These are phyloP conservation scores for Drosophila sordidula DNA, from an alignment of 2,888 invertebrate genomes.

Conservation along the genomic window DNA sequence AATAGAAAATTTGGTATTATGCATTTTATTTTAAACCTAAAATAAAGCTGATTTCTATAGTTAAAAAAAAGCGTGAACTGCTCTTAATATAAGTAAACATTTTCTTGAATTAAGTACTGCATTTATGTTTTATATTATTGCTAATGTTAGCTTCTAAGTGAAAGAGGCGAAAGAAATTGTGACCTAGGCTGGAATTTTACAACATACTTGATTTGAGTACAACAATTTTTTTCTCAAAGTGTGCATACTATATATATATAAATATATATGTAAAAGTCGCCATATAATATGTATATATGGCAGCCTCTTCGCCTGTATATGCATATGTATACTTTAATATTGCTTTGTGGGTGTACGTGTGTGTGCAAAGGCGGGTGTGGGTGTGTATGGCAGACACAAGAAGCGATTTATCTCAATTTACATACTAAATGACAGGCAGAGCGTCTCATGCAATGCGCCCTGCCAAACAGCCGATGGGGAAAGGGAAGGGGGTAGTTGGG, in stretches of 20 bases:
- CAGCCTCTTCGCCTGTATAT: conserved; percentile 24
- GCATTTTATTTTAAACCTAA: too few relatives aligned
- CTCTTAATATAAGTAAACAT: too few relatives aligned
- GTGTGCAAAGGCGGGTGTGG: conserved; percentile 15
- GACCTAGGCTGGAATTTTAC: too few relatives aligned
- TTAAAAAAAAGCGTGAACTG: too few relatives aligned
- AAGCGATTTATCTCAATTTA: conserved; percentile 81
- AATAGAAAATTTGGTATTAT: too few relatives aligned
- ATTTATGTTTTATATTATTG: too few relatives aligned
- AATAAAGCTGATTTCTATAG: too few relatives aligned
- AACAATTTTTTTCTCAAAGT: background rate
- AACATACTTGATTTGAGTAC: too few relatives aligned
- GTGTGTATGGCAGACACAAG: conserved; percentile 67
- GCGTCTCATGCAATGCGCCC: conserved; percentile 67
- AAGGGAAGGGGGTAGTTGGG: conserved; percentile 1
- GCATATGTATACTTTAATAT: conserved; percentile 23
- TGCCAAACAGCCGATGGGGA: conserved; percentile 31
- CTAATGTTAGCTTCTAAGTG: too few relatives aligned
- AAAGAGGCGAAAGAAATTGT: too few relatives aligned
- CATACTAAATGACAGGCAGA: conserved; percentile 80
- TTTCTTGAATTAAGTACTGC: too few relatives aligned
- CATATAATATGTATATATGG: conserved; percentile 40
- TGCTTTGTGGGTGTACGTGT: conserved; percentile 33
- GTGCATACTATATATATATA: conserved; percentile 16
- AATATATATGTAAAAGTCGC: conserved; percentile 16